phyloP scores from a whole-genome alignment of 2,888 invertebrate species.

The Spilosoma lubricipeda region DNA sequence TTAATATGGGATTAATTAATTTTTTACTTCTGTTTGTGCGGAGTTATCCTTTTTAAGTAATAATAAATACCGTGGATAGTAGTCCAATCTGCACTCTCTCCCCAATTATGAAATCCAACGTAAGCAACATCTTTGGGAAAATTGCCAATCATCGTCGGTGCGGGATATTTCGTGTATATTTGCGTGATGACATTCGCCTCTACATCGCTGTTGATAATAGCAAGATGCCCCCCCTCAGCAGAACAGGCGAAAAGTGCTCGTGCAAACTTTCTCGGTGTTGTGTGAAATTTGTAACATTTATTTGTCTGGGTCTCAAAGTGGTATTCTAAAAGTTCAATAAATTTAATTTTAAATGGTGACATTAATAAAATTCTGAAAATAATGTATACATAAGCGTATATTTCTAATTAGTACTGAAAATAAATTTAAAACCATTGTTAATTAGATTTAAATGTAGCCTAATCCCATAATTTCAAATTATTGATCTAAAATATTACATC shows the following conservation, averaged over 20 bases:
- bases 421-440: no score
- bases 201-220: slow-evolving; percentile 59
- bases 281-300: slow-evolving; percentile 67
- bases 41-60: background rate
- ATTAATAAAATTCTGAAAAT: background rate
- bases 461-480: no score
- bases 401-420: background rate
- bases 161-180: background rate
- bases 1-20: background rate
- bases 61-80: slow-evolving; percentile 5
- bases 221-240: slow-evolving; percentile 62
- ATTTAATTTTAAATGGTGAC: background rate
- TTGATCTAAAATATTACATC: no score
- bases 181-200: background rate
- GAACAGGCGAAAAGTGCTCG: slow-evolving; percentile 61
- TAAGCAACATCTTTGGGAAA: background rate
- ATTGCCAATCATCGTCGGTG: slow-evolving; percentile 2
- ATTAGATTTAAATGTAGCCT: no score
- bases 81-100: slow-evolving; percentile 9
- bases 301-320: slow-evolving; percentile 51
- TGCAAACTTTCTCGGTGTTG: slow-evolving; percentile 54
- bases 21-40: background rate
- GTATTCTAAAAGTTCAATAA: slow-evolving; percentile 51
- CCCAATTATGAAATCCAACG: slow-evolving; percentile 5
- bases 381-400: background rate